Percentiles rank a stretch among this genome's conserved stretches.
Evolutionary conservation across 2,113 vertebrate genomes (phyloP).

Genomic region (Physeter macrocephalus): DNA sequence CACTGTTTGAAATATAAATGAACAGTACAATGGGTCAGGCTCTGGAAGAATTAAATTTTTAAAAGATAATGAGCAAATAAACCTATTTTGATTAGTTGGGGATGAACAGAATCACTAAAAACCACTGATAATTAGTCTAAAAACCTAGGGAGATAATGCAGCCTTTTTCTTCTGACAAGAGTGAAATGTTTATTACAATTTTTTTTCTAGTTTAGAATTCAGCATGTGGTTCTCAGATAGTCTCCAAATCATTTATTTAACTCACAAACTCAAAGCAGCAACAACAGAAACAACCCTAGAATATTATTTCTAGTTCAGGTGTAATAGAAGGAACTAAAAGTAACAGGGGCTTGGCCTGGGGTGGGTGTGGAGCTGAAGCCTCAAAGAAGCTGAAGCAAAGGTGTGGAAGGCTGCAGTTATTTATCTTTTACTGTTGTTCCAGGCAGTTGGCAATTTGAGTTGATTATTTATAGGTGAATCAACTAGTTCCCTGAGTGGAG

Average conservation of each 20-base stretch:
- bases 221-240: neutral
- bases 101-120: neutral
- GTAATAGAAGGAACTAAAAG: neutral
- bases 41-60: neutral
- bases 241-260: neutral
- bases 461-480: slow-evolving; percentile 41
- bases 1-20: neutral
- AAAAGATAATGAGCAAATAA: neutral
- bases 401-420: too few species aligned
- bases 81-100: neutral
- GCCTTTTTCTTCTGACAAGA: neutral
- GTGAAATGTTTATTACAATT: neutral
- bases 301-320: neutral
- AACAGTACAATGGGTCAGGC: neutral
- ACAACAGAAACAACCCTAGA: neutral
- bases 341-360: neutral
- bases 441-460: neutral
- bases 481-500: slow-evolving; percentile 25
- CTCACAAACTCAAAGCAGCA: neutral
- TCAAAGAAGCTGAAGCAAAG: neutral
- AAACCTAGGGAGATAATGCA: neutral
- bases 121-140: neutral
- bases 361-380: neutral
- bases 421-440: neutral
- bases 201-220: neutral